phyloP scores from a whole-genome alignment of 2,888 invertebrate species.

The Drosophila colorata region DNA sequence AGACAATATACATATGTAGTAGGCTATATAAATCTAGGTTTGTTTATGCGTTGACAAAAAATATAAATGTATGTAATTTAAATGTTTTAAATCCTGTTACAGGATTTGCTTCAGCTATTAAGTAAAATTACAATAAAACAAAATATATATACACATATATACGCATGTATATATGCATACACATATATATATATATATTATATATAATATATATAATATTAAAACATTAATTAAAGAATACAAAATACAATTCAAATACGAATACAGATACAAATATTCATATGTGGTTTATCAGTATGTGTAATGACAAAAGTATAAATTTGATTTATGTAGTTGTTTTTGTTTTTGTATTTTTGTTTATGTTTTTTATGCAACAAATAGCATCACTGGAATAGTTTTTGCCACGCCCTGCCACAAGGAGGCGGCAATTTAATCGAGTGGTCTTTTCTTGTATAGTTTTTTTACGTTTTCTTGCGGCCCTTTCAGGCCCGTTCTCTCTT shows the following conservation, averaged over 20 bases:
- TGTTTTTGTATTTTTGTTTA: slow-evolving; percentile 42
- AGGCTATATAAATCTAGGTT: slow-evolving; percentile 40
- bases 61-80: slow-evolving; percentile 48
- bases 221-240: slow-evolving; percentile 47
- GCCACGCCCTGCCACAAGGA: slow-evolving; percentile 46
- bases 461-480: slow-evolving; percentile 17
- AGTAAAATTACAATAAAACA: slow-evolving; percentile 62
- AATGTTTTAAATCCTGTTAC: slow-evolving; percentile 82
- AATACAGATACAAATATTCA: slow-evolving; percentile 41
- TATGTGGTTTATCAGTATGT: slow-evolving; percentile 26
- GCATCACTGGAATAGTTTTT: slow-evolving; percentile 78
- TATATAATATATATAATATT: slow-evolving; percentile 22
- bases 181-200: slow-evolving; percentile 10
- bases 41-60: slow-evolving; percentile 42
- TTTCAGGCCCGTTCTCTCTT: slow-evolving; percentile 20
- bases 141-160: slow-evolving; percentile 31
- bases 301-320: slow-evolving; percentile 66
- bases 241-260: slow-evolving; percentile 50
- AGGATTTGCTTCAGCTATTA: slow-evolving; percentile 81
- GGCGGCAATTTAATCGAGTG: slow-evolving; percentile 61
- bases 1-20: slow-evolving; percentile 32
- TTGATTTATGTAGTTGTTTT: slow-evolving; percentile 67
- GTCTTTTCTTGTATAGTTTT: slow-evolving; percentile 55
- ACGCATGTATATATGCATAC: neutral
- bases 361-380: slow-evolving; percentile 77